A percentile compares a stretch with the other conserved stretches of the same genome.
These are phyloP conservation scores for Laticauda colubrina DNA, from an alignment of 2,113 vertebrate genomes.

Conservation along the genomic window DNA sequence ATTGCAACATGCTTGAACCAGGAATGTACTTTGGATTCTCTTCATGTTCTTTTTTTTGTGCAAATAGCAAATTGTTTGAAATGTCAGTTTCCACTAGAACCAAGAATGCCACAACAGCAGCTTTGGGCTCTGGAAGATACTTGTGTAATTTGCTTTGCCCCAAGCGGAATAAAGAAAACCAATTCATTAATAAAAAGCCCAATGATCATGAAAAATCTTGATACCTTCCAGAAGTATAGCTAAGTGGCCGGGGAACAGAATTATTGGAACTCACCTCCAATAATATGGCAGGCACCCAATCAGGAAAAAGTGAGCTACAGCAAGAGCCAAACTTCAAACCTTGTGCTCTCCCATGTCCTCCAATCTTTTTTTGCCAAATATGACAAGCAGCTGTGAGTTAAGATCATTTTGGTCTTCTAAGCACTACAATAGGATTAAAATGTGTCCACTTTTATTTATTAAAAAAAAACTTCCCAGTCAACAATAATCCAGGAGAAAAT, in stretches of 20 bases:
- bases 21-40: neutral
- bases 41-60: neutral
- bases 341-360: neutral
- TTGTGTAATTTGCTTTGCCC: neutral
- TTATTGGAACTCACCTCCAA: neutral
- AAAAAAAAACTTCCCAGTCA: neutral
- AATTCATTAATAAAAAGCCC: neutral
- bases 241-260: neutral
- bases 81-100: neutral
- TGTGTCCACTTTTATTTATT: too few relatives aligned
- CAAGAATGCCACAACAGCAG: neutral
- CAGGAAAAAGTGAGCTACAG: neutral
- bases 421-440: neutral
- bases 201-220: neutral
- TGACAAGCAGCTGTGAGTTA: neutral
- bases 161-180: neutral
- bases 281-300: neutral
- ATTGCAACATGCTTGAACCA: neutral
- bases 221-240: neutral
- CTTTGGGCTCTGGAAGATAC: neutral
- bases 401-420: neutral
- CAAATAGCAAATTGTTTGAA: neutral
- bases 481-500: neutral
- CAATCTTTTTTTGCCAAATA: neutral
- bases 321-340: neutral